Conservation (phyloP, 2,113 vertebrate species). For the Synchiropus splendidus region DNA sequence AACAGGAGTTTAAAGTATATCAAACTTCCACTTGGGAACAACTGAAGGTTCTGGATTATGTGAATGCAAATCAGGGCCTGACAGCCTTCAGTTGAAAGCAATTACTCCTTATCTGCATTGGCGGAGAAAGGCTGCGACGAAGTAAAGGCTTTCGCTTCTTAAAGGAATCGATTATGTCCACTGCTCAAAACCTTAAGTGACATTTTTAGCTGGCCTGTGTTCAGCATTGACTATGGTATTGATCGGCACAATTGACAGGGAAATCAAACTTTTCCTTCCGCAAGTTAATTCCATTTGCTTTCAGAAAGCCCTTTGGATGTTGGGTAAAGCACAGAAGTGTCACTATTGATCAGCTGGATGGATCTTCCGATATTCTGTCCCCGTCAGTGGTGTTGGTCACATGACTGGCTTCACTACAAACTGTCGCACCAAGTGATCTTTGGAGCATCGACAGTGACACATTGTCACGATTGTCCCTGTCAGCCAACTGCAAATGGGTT, state of each 20-base stretch:
- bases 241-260: constrained; percentile 23
- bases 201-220: constrained; percentile 12
- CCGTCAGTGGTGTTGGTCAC: too few relatives aligned
- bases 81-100: constrained; percentile 42
- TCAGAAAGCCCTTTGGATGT: too few relatives aligned
- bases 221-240: constrained; percentile 8
- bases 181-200: constrained; percentile 15
- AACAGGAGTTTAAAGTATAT: too few relatives aligned
- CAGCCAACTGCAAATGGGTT: too few relatives aligned
- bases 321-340: too few relatives aligned
- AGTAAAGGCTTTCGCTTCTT: constrained; percentile 8
- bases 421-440: too few relatives aligned
- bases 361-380: too few relatives aligned
- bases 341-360: too few relatives aligned
- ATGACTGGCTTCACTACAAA: too few relatives aligned
- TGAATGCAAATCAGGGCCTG: constrained; percentile 19
- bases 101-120: constrained; percentile 67
- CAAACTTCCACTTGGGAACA: background rate
- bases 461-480: too few relatives aligned
- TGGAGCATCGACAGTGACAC: too few relatives aligned
- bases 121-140: too few relatives aligned
- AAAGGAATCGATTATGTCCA: constrained; percentile 26
- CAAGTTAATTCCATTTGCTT: constrained; percentile 18
- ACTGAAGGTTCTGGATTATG: constrained; percentile 34
- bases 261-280: constrained; percentile 11